Conservation (phyloP, 2,113 vertebrate species). For the Cricetomys ansorgei region DNA sequence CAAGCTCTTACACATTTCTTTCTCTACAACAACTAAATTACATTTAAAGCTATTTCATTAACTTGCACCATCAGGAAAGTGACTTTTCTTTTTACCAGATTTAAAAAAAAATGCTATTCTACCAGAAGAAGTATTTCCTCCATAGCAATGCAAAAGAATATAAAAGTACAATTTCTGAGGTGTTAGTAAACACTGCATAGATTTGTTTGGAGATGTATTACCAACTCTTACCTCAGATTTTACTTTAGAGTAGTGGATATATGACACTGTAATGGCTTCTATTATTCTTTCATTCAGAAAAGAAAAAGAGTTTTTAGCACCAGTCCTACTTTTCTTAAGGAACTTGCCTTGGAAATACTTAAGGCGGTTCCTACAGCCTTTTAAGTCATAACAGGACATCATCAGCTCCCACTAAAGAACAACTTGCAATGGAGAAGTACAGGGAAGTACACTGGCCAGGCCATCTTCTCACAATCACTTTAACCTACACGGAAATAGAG, state of each 20-base stretch:
- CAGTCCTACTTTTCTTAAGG: slow-evolving; percentile 60
- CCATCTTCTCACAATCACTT: slow-evolving; percentile 49
- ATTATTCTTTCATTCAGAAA: slow-evolving; percentile 55
- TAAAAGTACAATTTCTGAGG: not conserved
- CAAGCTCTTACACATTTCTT: slow-evolving; percentile 52
- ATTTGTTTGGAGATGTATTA: slow-evolving; percentile 23
- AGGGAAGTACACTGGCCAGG: slow-evolving; percentile 66
- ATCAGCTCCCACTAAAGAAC: slow-evolving; percentile 73
- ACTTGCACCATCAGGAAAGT: slow-evolving; percentile 35
- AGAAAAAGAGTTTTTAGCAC: slow-evolving; percentile 50
- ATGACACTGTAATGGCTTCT: slow-evolving; percentile 50
- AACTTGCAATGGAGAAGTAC: slow-evolving; percentile 65
- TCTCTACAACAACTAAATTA: slow-evolving; percentile 71
- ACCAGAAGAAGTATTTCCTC: slow-evolving; percentile 47
- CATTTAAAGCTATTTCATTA: slow-evolving; percentile 60
- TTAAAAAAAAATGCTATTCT: slow-evolving; percentile 10
- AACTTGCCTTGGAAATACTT: slow-evolving; percentile 75
- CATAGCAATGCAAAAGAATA: not conserved
- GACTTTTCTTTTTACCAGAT: not conserved
- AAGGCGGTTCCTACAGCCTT: slow-evolving; percentile 64
- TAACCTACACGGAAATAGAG: slow-evolving; percentile 71
- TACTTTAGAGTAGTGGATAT: slow-evolving; percentile 57
- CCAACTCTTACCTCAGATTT: slow-evolving; percentile 16
- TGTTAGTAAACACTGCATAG: not conserved
- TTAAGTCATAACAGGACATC: slow-evolving; percentile 74